These are phyloP conservation scores for Strix aluco DNA, from an alignment of 2,113 vertebrate genomes.

Conservation along the genomic window DNA sequence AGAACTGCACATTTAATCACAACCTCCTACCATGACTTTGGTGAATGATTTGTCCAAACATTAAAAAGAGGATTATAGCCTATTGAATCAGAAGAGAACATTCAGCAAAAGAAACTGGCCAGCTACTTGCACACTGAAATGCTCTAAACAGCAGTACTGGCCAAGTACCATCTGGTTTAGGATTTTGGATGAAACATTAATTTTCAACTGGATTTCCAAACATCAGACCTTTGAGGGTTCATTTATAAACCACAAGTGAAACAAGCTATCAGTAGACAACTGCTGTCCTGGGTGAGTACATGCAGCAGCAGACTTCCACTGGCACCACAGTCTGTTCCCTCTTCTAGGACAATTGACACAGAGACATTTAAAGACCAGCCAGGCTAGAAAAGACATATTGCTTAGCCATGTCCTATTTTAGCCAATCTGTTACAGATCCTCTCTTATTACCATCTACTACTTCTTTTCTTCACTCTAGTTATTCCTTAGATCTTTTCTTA, in stretches of 20 bases:
- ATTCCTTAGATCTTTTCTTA: neutral
- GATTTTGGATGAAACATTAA: neutral
- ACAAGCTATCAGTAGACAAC: neutral
- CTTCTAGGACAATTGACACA: neutral
- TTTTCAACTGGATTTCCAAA: slow-evolving; percentile 13
- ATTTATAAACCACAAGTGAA: neutral
- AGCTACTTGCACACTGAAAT: neutral
- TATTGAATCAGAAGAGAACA: neutral
- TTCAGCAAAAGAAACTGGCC: neutral
- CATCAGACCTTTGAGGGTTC: neutral
- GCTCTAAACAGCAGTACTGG: neutral
- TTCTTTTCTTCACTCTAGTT: neutral
- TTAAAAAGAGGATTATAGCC: slow-evolving; percentile 3
- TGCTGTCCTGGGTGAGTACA: neutral
- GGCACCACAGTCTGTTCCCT: neutral
- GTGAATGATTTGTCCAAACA: neutral
- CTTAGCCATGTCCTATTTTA: neutral
- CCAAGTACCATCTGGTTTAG: slow-evolving; percentile 34
- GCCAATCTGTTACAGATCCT: neutral
- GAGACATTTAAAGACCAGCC: neutral
- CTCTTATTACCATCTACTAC: neutral
- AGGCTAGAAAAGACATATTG: neutral
- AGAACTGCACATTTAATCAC: neutral
- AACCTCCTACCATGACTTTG: neutral
- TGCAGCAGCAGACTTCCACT: neutral